Base-by-base conservation (phyloP, 1,140 invertebrate species). In the Zaprionus gabonicus region DNA sequence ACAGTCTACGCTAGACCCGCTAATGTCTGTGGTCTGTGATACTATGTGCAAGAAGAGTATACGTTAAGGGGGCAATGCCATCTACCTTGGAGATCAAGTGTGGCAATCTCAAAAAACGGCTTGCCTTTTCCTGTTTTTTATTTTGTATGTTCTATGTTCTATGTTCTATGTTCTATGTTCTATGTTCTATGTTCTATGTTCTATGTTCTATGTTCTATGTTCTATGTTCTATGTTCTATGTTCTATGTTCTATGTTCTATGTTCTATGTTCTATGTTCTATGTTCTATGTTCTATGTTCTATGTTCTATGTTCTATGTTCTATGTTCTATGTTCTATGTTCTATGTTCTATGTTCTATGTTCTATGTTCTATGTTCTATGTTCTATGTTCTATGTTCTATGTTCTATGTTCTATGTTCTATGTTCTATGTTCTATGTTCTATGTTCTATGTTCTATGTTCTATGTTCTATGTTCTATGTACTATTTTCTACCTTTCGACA, bases 11-110 rank as follows among this genome's bases (percentile, higher is more conserved):
- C 15, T 41, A 15, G 9, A 5, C 4, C 17, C 9, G n/a, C 46
- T 51, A 51, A 51, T 51, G 46, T 25, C 46, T 51, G 46, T 51
- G 53, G 53, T 56, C 53, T 56, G 7, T 27, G 20, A 28, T 55
- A 25, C 27, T 28, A 28, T 25, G 53, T 13, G 53, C 5, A 56
- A 56, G 31, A 51, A 51, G 9, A 13, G 10, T 51, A 51, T 51
- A 10, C 20, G 46, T 51, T 51, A 7, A 3, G 20, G 46, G 20
- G 46, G 1, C 46, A 51, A 13, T 51, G 46, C 10, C 41, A n/a
- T 46, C 36, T 38, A 38, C 36, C 36, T 38, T 38, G 12, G 13
- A 15, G 36, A 38, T 38, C n/a, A 46, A n/a, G 41, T 17, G 38
- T n/a, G 15, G 4, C 38, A 41, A 41, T 41, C 4, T 41, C 0